Conservation (phyloP, 2,797 vertebrate genomes). For the Oreochromis mossambicus region DNA sequence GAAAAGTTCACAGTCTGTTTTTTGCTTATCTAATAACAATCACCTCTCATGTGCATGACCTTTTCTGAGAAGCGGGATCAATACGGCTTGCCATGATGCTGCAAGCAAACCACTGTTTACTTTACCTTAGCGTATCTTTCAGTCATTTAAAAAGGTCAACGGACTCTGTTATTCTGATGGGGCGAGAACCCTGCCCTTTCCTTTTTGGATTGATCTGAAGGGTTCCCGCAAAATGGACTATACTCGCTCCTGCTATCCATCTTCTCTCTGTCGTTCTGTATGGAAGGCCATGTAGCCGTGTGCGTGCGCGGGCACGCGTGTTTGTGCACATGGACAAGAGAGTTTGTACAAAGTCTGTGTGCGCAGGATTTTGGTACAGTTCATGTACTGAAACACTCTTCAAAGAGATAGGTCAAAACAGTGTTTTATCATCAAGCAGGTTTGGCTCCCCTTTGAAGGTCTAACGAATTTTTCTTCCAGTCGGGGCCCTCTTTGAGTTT, state of each 20-base stretch:
- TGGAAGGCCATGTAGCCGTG: neutral
- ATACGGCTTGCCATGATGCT: conserved; percentile 54
- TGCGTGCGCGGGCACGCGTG: neutral
- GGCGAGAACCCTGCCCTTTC: conserved; percentile 57
- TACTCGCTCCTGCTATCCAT: neutral
- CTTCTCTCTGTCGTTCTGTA: conserved; percentile 5
- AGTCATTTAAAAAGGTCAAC: conserved; percentile 74
- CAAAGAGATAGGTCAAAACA: conserved; percentile 62
- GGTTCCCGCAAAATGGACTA: conserved; percentile 38
- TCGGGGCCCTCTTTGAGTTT: conserved; percentile 50
- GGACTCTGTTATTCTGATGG: conserved; percentile 58
- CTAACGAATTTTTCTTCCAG: conserved; percentile 43
- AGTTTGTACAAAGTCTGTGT: neutral
- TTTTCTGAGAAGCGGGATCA: conserved; percentile 64
- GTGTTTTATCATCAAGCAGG: conserved; percentile 58
- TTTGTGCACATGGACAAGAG: neutral
- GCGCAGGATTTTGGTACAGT: conserved; percentile 18
- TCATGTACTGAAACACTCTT: conserved; percentile 46
- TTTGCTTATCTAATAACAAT: conserved; percentile 65
- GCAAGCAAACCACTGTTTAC: conserved; percentile 70
- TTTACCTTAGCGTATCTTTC: conserved; percentile 66
- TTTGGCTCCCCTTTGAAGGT: conserved; percentile 63
- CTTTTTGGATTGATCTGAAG: conserved; percentile 57
- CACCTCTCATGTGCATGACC: conserved; percentile 62
- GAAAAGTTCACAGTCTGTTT: conserved; percentile 46